Percentiles rank a stretch among this genome's conserved stretches.
Conservation (phyloP, 1,140 invertebrate genomes). For the Drosophila punjabiensis region DNA sequence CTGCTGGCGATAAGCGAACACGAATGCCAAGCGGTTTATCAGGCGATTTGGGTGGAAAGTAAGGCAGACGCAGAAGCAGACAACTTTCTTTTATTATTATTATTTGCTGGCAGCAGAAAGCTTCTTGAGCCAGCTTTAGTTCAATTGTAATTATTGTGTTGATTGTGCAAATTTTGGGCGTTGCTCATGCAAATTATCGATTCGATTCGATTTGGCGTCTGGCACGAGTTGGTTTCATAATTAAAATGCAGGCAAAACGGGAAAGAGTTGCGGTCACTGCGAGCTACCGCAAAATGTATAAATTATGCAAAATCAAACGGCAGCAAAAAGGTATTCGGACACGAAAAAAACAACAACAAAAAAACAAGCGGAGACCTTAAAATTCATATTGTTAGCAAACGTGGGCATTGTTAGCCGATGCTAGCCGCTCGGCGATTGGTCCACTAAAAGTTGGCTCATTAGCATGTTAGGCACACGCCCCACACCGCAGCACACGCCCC, state of each 20-base stretch:
- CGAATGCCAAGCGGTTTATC: slow-evolving; percentile 42
- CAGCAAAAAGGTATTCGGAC: slow-evolving; percentile 38
- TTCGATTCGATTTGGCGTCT: slow-evolving; percentile 55
- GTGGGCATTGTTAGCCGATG: slow-evolving; percentile 54
- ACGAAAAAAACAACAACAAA: slow-evolving; percentile 33
- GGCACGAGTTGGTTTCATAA: slow-evolving; percentile 75
- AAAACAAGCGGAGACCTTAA: slow-evolving; percentile 34
- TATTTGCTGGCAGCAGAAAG: slow-evolving; percentile 23
- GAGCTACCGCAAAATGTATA: slow-evolving; percentile 66
- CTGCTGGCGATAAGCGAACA: slow-evolving; percentile 60
- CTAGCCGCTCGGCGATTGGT: slow-evolving; percentile 67
- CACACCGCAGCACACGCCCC: slow-evolving; percentile 68
- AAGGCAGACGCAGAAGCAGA: slow-evolving; percentile 42
- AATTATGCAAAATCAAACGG: slow-evolving; percentile 70
- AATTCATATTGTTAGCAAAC: slow-evolving; percentile 69
- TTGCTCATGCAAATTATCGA: slow-evolving; percentile 65
- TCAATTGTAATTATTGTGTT: slow-evolving; percentile 48
- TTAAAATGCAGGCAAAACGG: slow-evolving; percentile 62
- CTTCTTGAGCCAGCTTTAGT: slow-evolving; percentile 14
- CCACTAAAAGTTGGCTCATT: slow-evolving; percentile 75
- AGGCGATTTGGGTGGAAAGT: slow-evolving; percentile 55
- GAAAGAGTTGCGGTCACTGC: slow-evolving; percentile 65
- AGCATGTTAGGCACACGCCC: slow-evolving; percentile 79
- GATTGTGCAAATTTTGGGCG: slow-evolving; percentile 55
- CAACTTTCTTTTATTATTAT: slow-evolving; percentile 63